phyloP scores from a whole-genome alignment of 1,140 invertebrate species.

The Ylistrum balloti region DNA sequence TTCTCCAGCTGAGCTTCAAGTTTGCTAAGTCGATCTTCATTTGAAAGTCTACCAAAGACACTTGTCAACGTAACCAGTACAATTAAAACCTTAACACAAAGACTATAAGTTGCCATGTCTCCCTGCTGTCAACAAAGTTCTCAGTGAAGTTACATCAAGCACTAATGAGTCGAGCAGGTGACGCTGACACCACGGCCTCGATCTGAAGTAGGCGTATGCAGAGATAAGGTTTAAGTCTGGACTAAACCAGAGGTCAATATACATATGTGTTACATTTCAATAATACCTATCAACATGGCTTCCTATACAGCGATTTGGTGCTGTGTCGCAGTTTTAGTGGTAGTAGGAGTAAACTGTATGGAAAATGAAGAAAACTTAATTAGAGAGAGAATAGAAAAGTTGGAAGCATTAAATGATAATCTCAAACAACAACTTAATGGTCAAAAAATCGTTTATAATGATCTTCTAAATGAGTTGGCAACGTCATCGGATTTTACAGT shows the following conservation, averaged over 20 bases:
- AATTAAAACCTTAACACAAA: not conserved
- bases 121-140: not conserved
- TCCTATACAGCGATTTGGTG: not conserved
- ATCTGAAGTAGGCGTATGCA: not conserved
- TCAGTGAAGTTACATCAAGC: not conserved
- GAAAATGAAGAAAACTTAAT: not conserved
- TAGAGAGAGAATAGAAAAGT: not conserved
- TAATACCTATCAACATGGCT: not conserved
- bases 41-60: not conserved
- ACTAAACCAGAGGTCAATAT: not conserved
- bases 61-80: not conserved
- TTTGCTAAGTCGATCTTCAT: not conserved
- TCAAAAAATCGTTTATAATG: constrained; percentile 12
- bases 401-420: not conserved
- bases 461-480: not conserved
- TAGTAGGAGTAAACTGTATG: not conserved
- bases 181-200: not conserved
- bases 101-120: not conserved
- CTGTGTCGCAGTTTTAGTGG: not conserved
- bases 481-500: not conserved
- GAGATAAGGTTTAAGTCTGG: not conserved
- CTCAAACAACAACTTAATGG: not conserved
- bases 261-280: not conserved
- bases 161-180: not conserved
- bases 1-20: not conserved